Evolutionary conservation across 1,140 invertebrate species (phyloP), one percentile per base, ranked within the genome.

Genomic region (Telenomus remus): DNA sequence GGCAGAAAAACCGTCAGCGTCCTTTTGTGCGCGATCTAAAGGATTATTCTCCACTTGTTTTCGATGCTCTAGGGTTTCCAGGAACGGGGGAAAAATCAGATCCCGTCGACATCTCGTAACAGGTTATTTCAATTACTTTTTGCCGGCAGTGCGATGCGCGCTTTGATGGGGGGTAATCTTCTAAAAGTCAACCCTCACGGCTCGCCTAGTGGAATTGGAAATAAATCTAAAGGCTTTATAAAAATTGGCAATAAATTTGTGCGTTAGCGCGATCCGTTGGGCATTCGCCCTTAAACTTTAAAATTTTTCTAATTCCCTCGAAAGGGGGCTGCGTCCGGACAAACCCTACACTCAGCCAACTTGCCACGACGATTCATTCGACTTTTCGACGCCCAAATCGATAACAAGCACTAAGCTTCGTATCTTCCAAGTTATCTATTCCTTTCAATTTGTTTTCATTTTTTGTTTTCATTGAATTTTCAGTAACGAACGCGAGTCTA

Each of bases 171-270:
- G 64, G 66, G 48, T 64, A 78, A 77, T 76, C 75, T 49, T 64
- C 57, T 70, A 70, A 71, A 77, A 68, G 68, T 68, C 72, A 13
- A 71, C 79, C 74, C 79, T 73, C 54, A 59, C 44, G 27, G 37
- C 48, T 59, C 42, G 35, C 46, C n/a, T 10, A 42, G 44, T 53
- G 61, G 79, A 81, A 84, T 81, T 82, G 82, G 75, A 82, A 83
- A 85, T 85, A 86, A 86, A 85, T 87, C 80, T 77, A 81, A 71
- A 80, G 79, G 79, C 83, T 85, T 85, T 84, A 84, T 79, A 85
- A 83, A 86, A 86, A 87, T 87, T 86, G 85, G 78, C 83, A 85
- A 86, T 86, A 86, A 86, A 86, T 87, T 82, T 68, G 78, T 80
- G 72, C 59, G 81, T 84, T 85, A 85, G 79, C 77, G 48, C 79